Conservation (phyloP, 2,797 vertebrate species). For the Trichosurus vulpecula region DNA sequence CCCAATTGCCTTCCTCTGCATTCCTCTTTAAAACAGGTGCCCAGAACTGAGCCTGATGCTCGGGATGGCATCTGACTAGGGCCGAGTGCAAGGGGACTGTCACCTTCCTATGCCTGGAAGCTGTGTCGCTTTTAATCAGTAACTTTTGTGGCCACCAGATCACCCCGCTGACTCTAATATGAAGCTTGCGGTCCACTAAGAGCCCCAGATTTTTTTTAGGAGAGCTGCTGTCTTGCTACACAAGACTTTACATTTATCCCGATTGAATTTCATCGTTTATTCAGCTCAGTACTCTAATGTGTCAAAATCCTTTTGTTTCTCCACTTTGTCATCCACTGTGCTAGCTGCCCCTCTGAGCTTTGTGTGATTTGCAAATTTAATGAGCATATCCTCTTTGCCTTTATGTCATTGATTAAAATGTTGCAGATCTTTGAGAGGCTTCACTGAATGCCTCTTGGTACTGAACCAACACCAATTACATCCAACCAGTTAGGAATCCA, state of each 20-base stretch:
- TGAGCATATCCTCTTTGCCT: constrained; percentile 14
- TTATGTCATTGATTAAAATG: constrained; percentile 23
- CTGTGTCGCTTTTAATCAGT: constrained; percentile 23
- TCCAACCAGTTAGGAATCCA: not conserved
- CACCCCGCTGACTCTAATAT: constrained; percentile 5
- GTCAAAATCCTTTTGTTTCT: not conserved
- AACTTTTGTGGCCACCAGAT: not conserved
- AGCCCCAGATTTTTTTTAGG: constrained; percentile 11
- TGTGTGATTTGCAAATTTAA: not conserved
- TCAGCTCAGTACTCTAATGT: not conserved
- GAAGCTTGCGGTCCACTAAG: constrained; percentile 25
- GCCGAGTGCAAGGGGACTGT: not conserved
- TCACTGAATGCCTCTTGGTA: constrained; percentile 24
- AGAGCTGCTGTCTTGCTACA: not conserved
- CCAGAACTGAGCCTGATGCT: constrained; percentile 18
- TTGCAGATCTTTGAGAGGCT: constrained; percentile 50
- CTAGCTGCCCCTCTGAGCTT: not conserved
- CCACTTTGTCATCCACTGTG: not conserved
- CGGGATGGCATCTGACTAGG: not conserved
- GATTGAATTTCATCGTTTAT: not conserved
- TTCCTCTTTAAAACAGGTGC: constrained; percentile 8
- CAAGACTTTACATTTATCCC: not conserved
- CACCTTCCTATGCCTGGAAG: constrained; percentile 27
- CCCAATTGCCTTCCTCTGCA: not conserved
- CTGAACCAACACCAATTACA: not conserved